These are phyloP conservation scores for Ornithoptera priamus DNA, from an alignment of 2,888 invertebrate genomes.

Conservation along the genomic window DNA sequence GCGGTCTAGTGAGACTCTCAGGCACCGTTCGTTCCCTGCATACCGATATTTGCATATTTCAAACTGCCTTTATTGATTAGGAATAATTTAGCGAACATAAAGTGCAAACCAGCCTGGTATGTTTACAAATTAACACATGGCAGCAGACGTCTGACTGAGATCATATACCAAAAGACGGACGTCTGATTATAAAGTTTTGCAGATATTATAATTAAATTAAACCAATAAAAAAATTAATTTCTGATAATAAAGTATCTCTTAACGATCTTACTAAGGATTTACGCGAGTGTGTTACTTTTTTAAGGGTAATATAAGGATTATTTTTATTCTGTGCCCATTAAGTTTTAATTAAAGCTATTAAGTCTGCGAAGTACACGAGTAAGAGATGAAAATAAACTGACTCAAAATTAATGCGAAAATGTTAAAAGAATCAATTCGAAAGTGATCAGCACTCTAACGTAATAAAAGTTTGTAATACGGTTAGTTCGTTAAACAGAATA, in stretches of 20 bases:
- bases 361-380: neutral
- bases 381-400: conserved; percentile 5
- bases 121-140: conserved; percentile 11
- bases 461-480: conserved; percentile 1
- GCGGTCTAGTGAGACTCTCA: conserved; percentile 48
- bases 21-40: conserved; percentile 47
- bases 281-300: neutral
- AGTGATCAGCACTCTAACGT: conserved; percentile 1
- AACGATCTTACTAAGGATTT: neutral
- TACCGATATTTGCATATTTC: conserved; percentile 56
- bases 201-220: neutral
- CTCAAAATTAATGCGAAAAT: neutral
- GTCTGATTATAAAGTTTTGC: neutral
- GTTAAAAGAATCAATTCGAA: neutral
- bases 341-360: neutral
- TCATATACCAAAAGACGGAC: conserved; percentile 9
- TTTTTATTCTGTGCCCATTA: neutral
- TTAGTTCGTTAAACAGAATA: conserved; percentile 9
- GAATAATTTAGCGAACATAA: conserved; percentile 31
- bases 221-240: neutral
- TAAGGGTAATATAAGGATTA: neutral
- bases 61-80: conserved; percentile 27
- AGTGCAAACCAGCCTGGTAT: conserved; percentile 4
- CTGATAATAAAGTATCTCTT: neutral
- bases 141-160: neutral